A percentile compares a stretch with the other conserved stretches of the same genome.
Evolutionary conservation across 2,888 invertebrate species (phyloP).

Genomic region (Oligia fasciuncula): DNA sequence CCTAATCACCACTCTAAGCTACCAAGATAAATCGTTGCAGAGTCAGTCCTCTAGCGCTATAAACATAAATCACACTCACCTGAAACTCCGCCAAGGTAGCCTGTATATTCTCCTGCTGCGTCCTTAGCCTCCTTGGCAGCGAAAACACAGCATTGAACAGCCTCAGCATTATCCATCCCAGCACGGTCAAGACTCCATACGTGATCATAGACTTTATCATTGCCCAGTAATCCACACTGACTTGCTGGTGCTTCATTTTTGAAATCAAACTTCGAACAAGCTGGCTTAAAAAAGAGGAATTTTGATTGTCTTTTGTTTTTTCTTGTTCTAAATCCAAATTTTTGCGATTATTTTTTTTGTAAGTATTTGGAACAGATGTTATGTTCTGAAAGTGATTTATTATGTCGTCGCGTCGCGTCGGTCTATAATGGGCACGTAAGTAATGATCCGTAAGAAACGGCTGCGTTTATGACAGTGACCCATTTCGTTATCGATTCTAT

Average conservation of each 20-base stretch:
- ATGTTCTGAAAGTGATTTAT: slow-evolving; percentile 23
- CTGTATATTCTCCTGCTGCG: slow-evolving; percentile 88
- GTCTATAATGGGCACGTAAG: slow-evolving; percentile 48
- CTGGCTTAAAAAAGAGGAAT: not conserved
- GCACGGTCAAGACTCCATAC: slow-evolving; percentile 90
- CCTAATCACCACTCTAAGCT: not conserved
- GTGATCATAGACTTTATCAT: slow-evolving; percentile 91
- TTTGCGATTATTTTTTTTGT: not conserved
- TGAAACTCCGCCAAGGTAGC: slow-evolving; percentile 88
- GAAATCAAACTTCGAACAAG: not conserved
- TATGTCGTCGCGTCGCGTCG: slow-evolving; percentile 4
- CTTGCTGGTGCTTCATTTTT: slow-evolving; percentile 92
- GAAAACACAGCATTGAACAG: slow-evolving; percentile 92
- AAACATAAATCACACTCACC: slow-evolving; percentile 63
- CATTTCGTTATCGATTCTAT: slow-evolving; percentile 79
- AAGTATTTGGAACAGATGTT: not conserved
- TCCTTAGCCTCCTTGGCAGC: slow-evolving; percentile 90
- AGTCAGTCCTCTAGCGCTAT: not conserved
- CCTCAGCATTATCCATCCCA: slow-evolving; percentile 92
- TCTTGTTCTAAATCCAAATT: slow-evolving; percentile 15
- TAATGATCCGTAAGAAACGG: slow-evolving; percentile 65
- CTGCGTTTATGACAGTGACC: slow-evolving; percentile 78
- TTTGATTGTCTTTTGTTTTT: not conserved
- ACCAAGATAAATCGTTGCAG: not conserved
- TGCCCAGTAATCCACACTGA: slow-evolving; percentile 92